Base-by-base conservation (phyloP, 1,140 invertebrate species). In the Drosophila punjabiensis region DNA sequence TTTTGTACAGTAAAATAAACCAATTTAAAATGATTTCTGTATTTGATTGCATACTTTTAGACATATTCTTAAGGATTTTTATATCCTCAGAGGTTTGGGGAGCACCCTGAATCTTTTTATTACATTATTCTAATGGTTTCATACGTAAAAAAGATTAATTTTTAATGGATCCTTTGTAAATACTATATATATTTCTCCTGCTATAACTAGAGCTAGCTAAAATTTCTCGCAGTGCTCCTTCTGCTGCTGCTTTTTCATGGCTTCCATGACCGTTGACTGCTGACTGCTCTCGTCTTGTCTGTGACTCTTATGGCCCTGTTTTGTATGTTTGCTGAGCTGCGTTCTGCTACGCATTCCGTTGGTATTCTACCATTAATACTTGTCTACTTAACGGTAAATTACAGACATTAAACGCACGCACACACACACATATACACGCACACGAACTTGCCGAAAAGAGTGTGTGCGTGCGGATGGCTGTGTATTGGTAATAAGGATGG, bases 321-420 rank as follows among this genome's bases (percentile, higher is more conserved):
- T 60, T 89, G 85, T 81, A 73, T 82, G 86, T 89, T 90, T 90
- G 86, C 74, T 79, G 82, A 85, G 85, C 83, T 89, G 81, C 78
- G 79, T 83, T 80, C 79, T 71, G 81, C 71, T 87, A 91, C 87
- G 87, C 87, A 91, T 91, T 91, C 87, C 87, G 83, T 91, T 91
- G 87, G 90, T 92, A 92, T 91, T 92, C 92, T 79, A 92, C 90
- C 90, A 90, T 92, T 92, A 92, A 92, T 91, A 88, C 84, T 87
- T 91, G 87, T 91, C 87, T 91, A 91, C 87, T 92, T 92, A 92
- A 92, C 86, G 90, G 82, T 92, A 91, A 92, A 92, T 91, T 92
- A 87, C 90, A 84, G 83, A 90, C 89, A 92, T 81, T 86, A 92
- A 88, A 89, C 80, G 82, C 80, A 92, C 82, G 77, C 82, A 86